Evolutionary conservation across 2,113 vertebrate species (phyloP).

Genomic region (Sterrhoptilus dennistouni): DNA sequence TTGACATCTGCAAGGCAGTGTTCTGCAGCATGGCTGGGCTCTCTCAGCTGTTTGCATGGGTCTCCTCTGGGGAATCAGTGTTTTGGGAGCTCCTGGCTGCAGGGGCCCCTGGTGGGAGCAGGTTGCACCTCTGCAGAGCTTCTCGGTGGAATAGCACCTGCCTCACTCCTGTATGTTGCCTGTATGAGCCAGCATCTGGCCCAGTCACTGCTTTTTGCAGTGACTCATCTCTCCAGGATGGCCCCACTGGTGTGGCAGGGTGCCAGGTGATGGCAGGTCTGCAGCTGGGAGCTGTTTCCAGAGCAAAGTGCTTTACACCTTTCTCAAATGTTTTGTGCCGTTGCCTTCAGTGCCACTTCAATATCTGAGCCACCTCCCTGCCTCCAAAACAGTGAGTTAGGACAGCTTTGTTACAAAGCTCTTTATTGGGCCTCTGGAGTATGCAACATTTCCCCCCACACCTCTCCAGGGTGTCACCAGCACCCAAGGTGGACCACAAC

Average conservation of each 20-base stretch:
- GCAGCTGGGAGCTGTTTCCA: not conserved
- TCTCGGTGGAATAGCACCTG: fast-evolving
- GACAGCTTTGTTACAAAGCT: not conserved
- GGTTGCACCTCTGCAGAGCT: not conserved
- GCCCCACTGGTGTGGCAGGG: not conserved
- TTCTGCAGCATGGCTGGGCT: not conserved
- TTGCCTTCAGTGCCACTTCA: not conserved
- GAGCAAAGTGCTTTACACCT: not conserved
- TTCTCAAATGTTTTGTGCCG: not conserved
- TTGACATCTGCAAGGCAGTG: not conserved
- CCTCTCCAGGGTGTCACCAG: not conserved
- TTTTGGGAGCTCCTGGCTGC: not conserved
- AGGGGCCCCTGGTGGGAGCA: not conserved
- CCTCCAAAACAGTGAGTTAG: not conserved
- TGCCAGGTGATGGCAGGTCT: fast-evolving
- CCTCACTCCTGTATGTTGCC: not conserved
- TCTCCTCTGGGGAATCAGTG: not conserved
- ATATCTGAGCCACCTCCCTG: not conserved
- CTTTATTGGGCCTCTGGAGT: not conserved
- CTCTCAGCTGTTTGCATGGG: not conserved
- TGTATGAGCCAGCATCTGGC: not conserved
- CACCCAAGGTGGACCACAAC: fast-evolving
- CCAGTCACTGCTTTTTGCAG: not conserved
- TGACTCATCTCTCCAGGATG: not conserved
- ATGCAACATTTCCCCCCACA: not conserved